Base-by-base conservation (phyloP, 2,888 invertebrate species). In the Kryphioiulus occultus region DNA sequence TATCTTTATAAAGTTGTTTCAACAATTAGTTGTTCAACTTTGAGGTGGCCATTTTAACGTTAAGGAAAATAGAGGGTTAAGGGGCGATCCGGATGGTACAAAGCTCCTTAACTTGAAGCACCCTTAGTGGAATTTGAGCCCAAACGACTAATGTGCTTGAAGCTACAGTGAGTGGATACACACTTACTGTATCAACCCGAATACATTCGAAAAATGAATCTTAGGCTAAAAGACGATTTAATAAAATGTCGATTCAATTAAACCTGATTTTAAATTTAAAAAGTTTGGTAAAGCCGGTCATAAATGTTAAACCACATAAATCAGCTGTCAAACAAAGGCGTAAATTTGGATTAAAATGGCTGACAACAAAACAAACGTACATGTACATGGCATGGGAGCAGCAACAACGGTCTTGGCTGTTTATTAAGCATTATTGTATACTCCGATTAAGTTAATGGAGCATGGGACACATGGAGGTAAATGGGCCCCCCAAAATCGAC, bases 1-100 rank as follows among this genome's bases (percentile, higher is more conserved):
- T 68, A 68, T 68, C 68, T 68, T 68, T 68, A 68, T 68, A 68
- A 68, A 68, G 68, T 68, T 68, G 68, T 68, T 68, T 68, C 68
- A 68, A 68, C 68, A 68, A 68, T 68, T 68, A 68, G 68, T 68
- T 22, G 12, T 68, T 68, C 68, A 68, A 68, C 68, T 68, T 68
- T 68, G 68, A 68, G 68, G 68, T 68, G 68, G 68, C 26, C 68
- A 68, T 68, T 68, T 68, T 26, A 68, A 26, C 68, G 68, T 26
- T 68, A 68, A 22, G 68, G 68, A 68, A 68, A 68, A 68, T 22
- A 2, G 9, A 26, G 68, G 26, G 68, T 26, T 12, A 68, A 26
- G 26, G 68, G 26, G 68, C 26, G 68, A 10, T 68, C 17, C 26
- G 22, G 68, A 68, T 68, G 68, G 26, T 68, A 26, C 22, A 68